phyloP scores from a whole-genome alignment of 1,140 invertebrate species.

The Dreissena rostriformis region DNA sequence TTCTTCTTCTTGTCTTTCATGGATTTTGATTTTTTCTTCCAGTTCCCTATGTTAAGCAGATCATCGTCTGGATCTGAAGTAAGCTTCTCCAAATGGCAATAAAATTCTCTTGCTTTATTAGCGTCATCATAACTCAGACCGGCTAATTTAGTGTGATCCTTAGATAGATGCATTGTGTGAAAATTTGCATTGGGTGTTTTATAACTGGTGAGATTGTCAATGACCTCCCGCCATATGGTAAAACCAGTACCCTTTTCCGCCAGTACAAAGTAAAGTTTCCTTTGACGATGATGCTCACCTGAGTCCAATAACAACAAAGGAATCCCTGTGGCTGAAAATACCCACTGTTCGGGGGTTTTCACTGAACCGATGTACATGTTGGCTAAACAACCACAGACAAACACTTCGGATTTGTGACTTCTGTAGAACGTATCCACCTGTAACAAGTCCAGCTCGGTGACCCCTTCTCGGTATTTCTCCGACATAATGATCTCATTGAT shows the following conservation, averaged over 20 bases:
- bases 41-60: constrained; percentile 85
- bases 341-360: constrained; percentile 84
- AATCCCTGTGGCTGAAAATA: constrained; percentile 90
- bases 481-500: constrained; percentile 30
- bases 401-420: constrained; percentile 90
- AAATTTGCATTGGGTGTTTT: constrained; percentile 86
- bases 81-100: constrained; percentile 85
- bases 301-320: constrained; percentile 90
- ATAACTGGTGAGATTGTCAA: constrained; percentile 86
- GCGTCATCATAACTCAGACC: constrained; percentile 90
- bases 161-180: constrained; percentile 92
- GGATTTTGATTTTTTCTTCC: constrained; percentile 81
- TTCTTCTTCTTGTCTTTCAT: constrained; percentile 79
- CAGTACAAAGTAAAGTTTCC: constrained; percentile 89
- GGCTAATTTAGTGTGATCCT: constrained; percentile 84
- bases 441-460: constrained; percentile 87
- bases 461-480: constrained; percentile 62
- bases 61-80: constrained; percentile 92
- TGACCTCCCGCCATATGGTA: constrained; percentile 92
- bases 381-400: constrained; percentile 89
- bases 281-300: constrained; percentile 86
- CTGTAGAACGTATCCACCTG: constrained; percentile 91
- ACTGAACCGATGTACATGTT: constrained; percentile 86
- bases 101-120: constrained; percentile 88
- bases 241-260: constrained; percentile 93